Percentiles rank a stretch among this genome's conserved stretches.
These are phyloP conservation scores for Struthio camelus DNA, from an alignment of 2,113 vertebrate genomes.

Conservation along the genomic window DNA sequence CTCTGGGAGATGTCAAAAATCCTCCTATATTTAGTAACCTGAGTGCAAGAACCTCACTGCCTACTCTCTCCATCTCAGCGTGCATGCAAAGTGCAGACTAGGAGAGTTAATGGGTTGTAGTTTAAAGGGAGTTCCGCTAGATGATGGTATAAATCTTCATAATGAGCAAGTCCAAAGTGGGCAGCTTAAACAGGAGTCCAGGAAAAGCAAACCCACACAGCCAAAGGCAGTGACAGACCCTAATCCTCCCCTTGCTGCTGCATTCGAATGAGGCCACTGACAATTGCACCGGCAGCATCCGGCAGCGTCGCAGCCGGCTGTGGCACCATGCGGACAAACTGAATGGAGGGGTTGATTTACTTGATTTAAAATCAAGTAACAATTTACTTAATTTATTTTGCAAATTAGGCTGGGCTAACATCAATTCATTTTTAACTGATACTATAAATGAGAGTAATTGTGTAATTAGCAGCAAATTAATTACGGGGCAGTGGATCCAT, in stretches of 20 bases:
- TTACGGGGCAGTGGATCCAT: conserved; percentile 63
- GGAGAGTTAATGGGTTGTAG: conserved; percentile 45
- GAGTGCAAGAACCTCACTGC: conserved; percentile 6
- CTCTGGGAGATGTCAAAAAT: conserved; percentile 31
- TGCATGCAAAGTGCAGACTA: not conserved
- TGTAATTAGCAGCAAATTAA: conserved; percentile 76
- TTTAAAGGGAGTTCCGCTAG: conserved; percentile 71
- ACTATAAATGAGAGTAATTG: conserved; percentile 73
- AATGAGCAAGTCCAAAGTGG: conserved; percentile 32
- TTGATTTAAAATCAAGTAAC: conserved; percentile 69
- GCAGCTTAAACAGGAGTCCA: not conserved
- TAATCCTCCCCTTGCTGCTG: not conserved
- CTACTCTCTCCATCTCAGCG: not conserved
- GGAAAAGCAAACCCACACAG: conserved; percentile 49
- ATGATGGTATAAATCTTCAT: conserved; percentile 78
- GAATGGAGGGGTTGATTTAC: conserved; percentile 58
- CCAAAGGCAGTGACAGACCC: not conserved
- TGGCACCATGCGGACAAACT: conserved; percentile 42
- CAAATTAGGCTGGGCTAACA: conserved; percentile 64
- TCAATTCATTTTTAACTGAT: conserved; percentile 63
- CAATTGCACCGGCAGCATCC: not conserved
- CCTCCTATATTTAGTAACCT: conserved; percentile 56
- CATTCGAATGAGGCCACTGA: not conserved
- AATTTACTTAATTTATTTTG: conserved; percentile 78
- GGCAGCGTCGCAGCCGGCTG: not conserved